These are phyloP conservation scores for Drosophila tanythrix DNA, from an alignment of 2,888 invertebrate species.

Conservation along the genomic window DNA sequence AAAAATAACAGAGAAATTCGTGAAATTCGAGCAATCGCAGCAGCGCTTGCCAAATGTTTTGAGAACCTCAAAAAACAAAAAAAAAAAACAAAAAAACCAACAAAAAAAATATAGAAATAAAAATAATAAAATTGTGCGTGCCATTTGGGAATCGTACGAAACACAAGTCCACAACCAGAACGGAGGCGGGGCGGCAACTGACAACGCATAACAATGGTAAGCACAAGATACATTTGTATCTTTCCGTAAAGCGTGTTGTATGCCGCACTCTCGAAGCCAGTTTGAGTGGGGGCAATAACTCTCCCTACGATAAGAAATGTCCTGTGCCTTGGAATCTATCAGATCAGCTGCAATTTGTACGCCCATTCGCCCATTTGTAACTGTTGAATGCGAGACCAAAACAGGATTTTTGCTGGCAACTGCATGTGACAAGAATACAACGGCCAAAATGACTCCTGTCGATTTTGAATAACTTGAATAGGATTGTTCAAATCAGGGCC, in stretches of 20 bases:
- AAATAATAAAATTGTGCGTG: slow-evolving; percentile 52
- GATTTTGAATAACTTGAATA: not conserved
- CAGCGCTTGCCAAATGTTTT: slow-evolving; percentile 71
- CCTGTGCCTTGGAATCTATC: slow-evolving; percentile 58
- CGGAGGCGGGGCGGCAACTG: slow-evolving; percentile 34
- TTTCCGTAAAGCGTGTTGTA: not conserved
- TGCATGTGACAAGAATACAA: slow-evolving; percentile 20
- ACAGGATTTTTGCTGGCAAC: slow-evolving; percentile 6
- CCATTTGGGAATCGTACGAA: slow-evolving; percentile 38
- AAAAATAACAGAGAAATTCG: slow-evolving; percentile 68
- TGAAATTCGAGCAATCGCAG: slow-evolving; percentile 38
- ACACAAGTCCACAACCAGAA: slow-evolving; percentile 12
- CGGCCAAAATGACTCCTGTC: not conserved
- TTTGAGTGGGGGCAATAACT: not conserved
- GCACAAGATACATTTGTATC: slow-evolving; percentile 41
- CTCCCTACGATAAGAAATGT: slow-evolving; percentile 27
- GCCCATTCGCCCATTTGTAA: slow-evolving; percentile 56
- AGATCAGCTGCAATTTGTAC: slow-evolving; percentile 59
- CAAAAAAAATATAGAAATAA: slow-evolving; percentile 6
- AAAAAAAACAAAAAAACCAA: slow-evolving; percentile 12
- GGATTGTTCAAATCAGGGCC: not conserved
- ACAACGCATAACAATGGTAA: slow-evolving; percentile 50
- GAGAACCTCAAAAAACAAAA: slow-evolving; percentile 60
- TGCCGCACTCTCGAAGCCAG: not conserved
- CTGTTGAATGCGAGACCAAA: slow-evolving; percentile 57